Evolutionary conservation across 2,888 invertebrate genomes (phyloP), one percentile per base, ranked within the genome.

Genomic region (Drosophila tripunctata): DNA sequence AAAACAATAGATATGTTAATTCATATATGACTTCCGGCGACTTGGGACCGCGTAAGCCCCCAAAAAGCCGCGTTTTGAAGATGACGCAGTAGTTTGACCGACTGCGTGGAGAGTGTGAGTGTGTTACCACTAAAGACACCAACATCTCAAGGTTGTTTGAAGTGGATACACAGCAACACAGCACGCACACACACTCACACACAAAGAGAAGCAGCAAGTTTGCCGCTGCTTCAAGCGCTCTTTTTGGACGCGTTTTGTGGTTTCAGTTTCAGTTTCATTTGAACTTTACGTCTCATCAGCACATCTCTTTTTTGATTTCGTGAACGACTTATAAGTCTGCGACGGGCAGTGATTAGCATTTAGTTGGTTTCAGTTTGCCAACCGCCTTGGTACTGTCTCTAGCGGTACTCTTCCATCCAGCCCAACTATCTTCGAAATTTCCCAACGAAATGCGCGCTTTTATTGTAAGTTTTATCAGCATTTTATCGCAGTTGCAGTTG

Each of bases 321-420:
- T 74, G 72, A 68, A 54, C 71, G 78, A 74, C 73, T 86, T 90
- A 90, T 90, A 90, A 89, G 89, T 84, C 87, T 86, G 82, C 72
- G 67, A 31, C 75, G 64, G 62, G 44, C 71, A 67, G 78, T 89
- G 83, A 83, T 87, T 85, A 88, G 76, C 86, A 88, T 90, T 90
- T 90, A 90, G 90, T 90, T 89, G 87, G 76, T 87, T 88, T 81
- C 78, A 71, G 83, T 74, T 80, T 82, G 88, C 82, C 89, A 79
- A 73, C 78, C 69, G 72, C 69, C 78, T 77, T 75, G 83, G 88
- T 87, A 82, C 58, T 57, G 51, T 48, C 40, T 52, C 38, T 33
- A n/a, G n/a, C n/a, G 12, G 17, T 19, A 36, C 8, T 38, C 19
- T 38, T 3, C 22, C 38, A 24, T 51, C 15, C 31, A 15, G 60